Conservation (phyloP, 2,797 vertebrate species). For the Florisuga fusca region DNA sequence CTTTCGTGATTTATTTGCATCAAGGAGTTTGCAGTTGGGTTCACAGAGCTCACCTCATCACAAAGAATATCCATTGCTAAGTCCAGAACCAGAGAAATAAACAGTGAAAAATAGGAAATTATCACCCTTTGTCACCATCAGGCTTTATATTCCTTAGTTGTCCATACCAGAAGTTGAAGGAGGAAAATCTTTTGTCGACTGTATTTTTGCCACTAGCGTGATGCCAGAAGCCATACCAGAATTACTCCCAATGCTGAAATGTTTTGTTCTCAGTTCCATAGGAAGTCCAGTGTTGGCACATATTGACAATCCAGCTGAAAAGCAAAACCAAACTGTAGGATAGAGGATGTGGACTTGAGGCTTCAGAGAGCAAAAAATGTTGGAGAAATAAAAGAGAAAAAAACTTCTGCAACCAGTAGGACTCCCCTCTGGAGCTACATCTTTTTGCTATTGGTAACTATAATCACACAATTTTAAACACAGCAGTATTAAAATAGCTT, state of each 20-base stretch:
- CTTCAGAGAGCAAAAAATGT: constrained; percentile 61
- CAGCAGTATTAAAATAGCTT: constrained; percentile 57
- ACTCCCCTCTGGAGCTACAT: constrained; percentile 50
- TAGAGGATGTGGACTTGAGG: constrained; percentile 41
- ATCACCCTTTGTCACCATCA: constrained; percentile 63
- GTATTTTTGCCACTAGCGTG: neutral
- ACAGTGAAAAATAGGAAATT: constrained; percentile 35
- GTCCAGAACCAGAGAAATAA: constrained; percentile 47
- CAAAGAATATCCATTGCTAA: constrained; percentile 81
- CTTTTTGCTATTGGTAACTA: constrained; percentile 55
- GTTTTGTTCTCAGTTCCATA: constrained; percentile 43
- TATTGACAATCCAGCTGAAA: constrained; percentile 54
- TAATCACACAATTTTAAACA: constrained; percentile 45
- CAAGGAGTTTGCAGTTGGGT: constrained; percentile 74
- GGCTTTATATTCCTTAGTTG: constrained; percentile 40
- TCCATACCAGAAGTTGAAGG: constrained; percentile 18
- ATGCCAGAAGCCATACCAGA: neutral
- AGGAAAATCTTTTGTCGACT: neutral
- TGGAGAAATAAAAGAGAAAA: constrained; percentile 60
- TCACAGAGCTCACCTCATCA: constrained; percentile 74
- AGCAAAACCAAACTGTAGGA: constrained; percentile 33
- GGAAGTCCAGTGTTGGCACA: constrained; percentile 11
- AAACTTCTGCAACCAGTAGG: constrained; percentile 70
- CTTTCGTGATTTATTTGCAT: constrained; percentile 71
- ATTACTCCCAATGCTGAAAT: neutral